These are phyloP conservation scores for Luehdorfia chinensis DNA, from an alignment of 1,140 invertebrate species.

Conservation along the genomic window DNA sequence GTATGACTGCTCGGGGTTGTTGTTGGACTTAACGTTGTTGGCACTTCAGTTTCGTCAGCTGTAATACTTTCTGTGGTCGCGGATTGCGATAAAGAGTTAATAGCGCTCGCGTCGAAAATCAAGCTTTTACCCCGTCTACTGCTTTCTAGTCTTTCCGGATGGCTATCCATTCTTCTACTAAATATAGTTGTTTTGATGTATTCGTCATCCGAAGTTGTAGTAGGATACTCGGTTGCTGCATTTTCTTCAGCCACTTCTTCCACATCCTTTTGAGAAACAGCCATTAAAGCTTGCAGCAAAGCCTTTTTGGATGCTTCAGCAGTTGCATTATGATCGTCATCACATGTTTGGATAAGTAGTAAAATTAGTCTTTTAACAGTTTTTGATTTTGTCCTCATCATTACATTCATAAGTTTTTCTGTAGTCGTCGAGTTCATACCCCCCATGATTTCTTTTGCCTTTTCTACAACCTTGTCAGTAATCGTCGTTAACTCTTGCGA, in stretches of 20 bases:
- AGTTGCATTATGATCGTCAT: constrained; percentile 82
- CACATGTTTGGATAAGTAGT: constrained; percentile 86
- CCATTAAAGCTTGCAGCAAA: constrained; percentile 82
- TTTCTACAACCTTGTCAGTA: constrained; percentile 79
- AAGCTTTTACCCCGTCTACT: constrained; percentile 63
- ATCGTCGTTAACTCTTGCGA: constrained; percentile 60
- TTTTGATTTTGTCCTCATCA: constrained; percentile 87
- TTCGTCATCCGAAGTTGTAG: constrained; percentile 44
- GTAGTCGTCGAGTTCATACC: constrained; percentile 86
- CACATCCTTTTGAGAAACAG: constrained; percentile 77
- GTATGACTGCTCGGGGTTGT: constrained; percentile 36
- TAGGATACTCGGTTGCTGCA: constrained; percentile 38
- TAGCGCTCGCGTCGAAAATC: constrained; percentile 48
- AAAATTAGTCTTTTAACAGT: constrained; percentile 85
- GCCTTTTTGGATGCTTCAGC: constrained; percentile 80
- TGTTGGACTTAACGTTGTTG: constrained; percentile 41
- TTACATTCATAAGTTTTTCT: constrained; percentile 85
- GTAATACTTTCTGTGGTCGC: constrained; percentile 42
- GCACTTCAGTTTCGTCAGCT: constrained; percentile 42
- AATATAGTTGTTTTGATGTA: constrained; percentile 37
- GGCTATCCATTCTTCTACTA: constrained; percentile 50
- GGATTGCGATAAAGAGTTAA: constrained; percentile 55
- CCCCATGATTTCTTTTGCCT: constrained; percentile 85
- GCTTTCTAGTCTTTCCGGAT: constrained; percentile 18
- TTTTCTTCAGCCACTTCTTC: constrained; percentile 68